These are phyloP conservation scores for Notocelia uddmanniana DNA, from an alignment of 2,888 invertebrate genomes.

Conservation along the genomic window DNA sequence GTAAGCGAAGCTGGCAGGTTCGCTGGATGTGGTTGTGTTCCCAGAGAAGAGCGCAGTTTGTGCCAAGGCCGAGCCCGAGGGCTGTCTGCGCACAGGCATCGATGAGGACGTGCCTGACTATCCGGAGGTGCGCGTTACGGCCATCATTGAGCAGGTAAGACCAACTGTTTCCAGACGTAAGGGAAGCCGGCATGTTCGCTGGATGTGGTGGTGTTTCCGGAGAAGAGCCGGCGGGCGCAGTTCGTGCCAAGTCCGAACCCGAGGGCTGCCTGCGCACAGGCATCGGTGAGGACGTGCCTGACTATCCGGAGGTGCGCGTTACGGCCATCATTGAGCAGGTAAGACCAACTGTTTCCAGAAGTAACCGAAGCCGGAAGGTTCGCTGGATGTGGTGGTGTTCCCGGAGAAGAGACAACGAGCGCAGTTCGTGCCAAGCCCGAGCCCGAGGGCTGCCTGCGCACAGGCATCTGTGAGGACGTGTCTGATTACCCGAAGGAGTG, in stretches of 20 bases:
- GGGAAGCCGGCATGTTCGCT: slow-evolving; percentile 7
- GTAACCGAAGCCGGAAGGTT: not conserved
- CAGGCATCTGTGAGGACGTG: slow-evolving; percentile 44
- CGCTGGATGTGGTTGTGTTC: no score
- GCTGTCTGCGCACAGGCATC: slow-evolving; percentile 39
- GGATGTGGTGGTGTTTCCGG: slow-evolving; percentile 68
- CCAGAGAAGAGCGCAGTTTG: no score
- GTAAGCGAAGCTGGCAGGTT: no score
- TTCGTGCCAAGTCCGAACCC: slow-evolving; percentile 36
- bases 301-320: slow-evolving; percentile 46
- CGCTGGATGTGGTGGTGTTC: slow-evolving; percentile 62
- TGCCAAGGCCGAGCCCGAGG: slow-evolving; percentile 41
- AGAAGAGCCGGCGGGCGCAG: slow-evolving; percentile 53
- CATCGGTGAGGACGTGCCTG: slow-evolving; percentile 44
- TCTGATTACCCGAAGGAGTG: slow-evolving; percentile 46
- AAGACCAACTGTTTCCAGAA: slow-evolving; percentile 40
- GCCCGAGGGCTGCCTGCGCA: slow-evolving; percentile 41
- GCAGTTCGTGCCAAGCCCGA: slow-evolving; percentile 28
- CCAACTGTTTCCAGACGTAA: not conserved
- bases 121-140: slow-evolving; percentile 42
- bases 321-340: slow-evolving; percentile 57
- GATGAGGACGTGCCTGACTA: slow-evolving; percentile 46
- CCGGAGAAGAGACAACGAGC: slow-evolving; percentile 61
- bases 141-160: slow-evolving; percentile 58
- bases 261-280: slow-evolving; percentile 42